Base-by-base conservation (phyloP, 2,888 invertebrate species). In the Tipula confusa region DNA sequence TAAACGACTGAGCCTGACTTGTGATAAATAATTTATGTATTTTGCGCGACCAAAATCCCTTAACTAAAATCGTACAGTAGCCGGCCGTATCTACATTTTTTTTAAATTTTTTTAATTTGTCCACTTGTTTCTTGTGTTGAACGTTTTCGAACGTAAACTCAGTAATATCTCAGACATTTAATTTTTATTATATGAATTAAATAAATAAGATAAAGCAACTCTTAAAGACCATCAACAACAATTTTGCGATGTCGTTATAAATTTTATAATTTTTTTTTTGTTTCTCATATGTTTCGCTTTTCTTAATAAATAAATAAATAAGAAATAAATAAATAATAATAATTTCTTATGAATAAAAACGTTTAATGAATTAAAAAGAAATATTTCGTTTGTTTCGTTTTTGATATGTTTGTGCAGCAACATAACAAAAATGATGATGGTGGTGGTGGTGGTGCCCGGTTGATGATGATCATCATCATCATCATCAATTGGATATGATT, bases 191-290 rank as follows among this genome's bases (percentile, higher is more conserved):
- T 43, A 33, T 15, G 15, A 15, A 43, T 64, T 18, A 64, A 64
- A 64, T 24, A 64, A 18, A 64, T 24, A 64, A 64, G 64, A 64
- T 64, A 64, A 64, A 64, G 64, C 64, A 64, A 64, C 64, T 64
- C 64, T 64, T 64, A 64, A 64, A 64, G 64, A 64, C 64, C 64
- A 64, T 64, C 64, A 64, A 64, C 64, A 64, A 64, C 64, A 64
- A 64, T 64, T 64, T 64, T 11, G 64, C 64, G 64, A 64, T 64
- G 64, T 64, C 64, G 64, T 64, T 64, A 64, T 64, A 64, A 64
- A 64, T 64, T 64, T 64, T 64, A 64, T 64, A 24, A 1, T 64
- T 64, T 48, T 48, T 48, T 48, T 48, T 64, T 64, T 64, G 64
- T 64, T 64, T 64, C 64, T 64, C 64, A 64, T 64, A 64, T 64